Conservation (phyloP, 53 echinoderm and acorn worm genomes). For the Astropecten irregularis region DNA sequence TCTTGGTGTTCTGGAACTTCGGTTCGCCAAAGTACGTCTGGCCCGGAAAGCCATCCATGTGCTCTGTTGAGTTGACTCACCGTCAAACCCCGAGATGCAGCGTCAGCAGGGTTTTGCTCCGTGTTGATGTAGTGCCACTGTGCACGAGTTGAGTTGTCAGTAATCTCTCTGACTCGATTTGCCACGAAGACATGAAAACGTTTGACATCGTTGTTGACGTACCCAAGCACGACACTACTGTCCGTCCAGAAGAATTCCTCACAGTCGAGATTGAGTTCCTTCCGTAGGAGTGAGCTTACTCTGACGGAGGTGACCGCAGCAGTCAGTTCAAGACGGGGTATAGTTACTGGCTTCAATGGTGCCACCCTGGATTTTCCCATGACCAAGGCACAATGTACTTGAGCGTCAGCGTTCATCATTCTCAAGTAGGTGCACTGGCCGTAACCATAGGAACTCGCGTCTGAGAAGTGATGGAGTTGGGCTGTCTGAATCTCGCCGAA, state of each 20-base stretch:
- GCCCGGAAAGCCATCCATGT: slow-evolving; percentile 34
- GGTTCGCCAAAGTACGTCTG: slow-evolving; percentile 24
- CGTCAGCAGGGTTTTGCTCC: slow-evolving; percentile 29
- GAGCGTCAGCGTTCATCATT: slow-evolving; percentile 18
- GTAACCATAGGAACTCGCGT: slow-evolving; percentile 65
- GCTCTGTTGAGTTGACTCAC: not conserved
- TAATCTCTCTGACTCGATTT: slow-evolving; percentile 48
- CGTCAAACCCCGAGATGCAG: slow-evolving; percentile 43
- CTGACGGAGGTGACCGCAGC: slow-evolving; percentile 66
- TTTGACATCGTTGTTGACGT: slow-evolving; percentile 39
- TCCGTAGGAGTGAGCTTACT: slow-evolving; percentile 24
- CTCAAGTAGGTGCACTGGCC: slow-evolving; percentile 75
- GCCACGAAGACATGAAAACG: slow-evolving; percentile 62
- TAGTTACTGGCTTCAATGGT: slow-evolving; percentile 56
- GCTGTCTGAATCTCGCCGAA: slow-evolving; percentile 20
- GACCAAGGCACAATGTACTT: slow-evolving; percentile 31
- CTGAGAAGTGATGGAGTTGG: slow-evolving; percentile 63
- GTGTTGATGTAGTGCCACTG: slow-evolving; percentile 48
- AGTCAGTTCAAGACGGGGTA: slow-evolving; percentile 63
- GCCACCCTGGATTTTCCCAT: slow-evolving; percentile 70
- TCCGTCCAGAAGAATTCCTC: slow-evolving; percentile 64
- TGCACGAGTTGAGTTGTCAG: not conserved
- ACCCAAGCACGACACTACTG: slow-evolving; percentile 56
- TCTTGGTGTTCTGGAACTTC: not conserved
- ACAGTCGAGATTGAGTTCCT: slow-evolving; percentile 25